Base-by-base conservation (phyloP, 2,797 vertebrate genomes). In the Chelidonichthys spinosus region DNA sequence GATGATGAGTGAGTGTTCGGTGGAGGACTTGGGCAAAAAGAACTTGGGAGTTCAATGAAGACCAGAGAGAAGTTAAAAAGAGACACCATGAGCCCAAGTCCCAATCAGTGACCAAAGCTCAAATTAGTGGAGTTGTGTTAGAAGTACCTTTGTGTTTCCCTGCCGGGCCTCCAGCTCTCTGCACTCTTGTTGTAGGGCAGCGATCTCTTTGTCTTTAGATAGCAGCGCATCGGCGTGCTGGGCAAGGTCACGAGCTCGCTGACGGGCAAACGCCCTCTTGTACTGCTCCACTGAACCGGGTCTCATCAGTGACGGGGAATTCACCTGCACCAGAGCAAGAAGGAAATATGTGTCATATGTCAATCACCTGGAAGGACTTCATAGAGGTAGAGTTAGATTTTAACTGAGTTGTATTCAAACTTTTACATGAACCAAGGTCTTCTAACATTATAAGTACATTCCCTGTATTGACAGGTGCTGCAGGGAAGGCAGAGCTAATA, bases 121-220 rank as follows among this genome's bases (percentile, higher is more conserved):
- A 63, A 71, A 65, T 1, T 11, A 15, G 14, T 43, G 25, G 18
- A 56, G 9, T 37, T 40, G 25, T 36, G 40, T 55, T 42, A 15
- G 33, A 11, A n/a, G 87, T 95, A 99, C 98, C 97, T 97, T 97
- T 10, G 94, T 89, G 69, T 92, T 85, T 7, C 91, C 92, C 37
- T 96, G 93, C 44, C 92, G 95, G 44, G 95, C 94, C 83, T 98
- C 96, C 72, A 98, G 94, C 74, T 96, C 95, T 74, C 95, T 89
- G 85, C 96, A 98, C 79, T 98, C 95, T 77, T 94, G 93, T 87
- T 98, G 97, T 72, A 99, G 89, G 66, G 95, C 93, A 58, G 96
- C 95, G 0, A 99, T 98, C 93, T 99, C 96, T 85, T 98, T 99
- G 92, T 99, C 98, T 87, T 98, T 99, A 1, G 91, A 95, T 86